Evolutionary conservation across 2,888 invertebrate species (phyloP).

Genomic region (Camponotus fellah): DNA sequence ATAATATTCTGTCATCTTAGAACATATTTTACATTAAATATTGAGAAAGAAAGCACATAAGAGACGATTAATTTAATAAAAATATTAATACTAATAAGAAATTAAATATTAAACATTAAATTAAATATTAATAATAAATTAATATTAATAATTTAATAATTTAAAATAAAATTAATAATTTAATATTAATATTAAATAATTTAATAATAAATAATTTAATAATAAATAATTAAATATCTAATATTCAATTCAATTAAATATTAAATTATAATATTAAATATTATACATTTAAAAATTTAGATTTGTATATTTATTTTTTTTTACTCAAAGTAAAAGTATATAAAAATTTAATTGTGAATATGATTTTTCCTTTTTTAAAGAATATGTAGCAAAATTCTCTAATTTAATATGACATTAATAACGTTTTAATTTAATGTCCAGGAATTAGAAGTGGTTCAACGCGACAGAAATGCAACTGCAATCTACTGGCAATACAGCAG

Average conservation of each 20-base stretch:
- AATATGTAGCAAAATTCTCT: neutral
- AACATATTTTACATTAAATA: neutral
- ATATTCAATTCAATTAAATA: too few relatives aligned
- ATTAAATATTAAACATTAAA: neutral
- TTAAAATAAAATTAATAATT: too few relatives aligned
- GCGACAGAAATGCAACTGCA: neutral
- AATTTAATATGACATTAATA: neutral
- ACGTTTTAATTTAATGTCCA: neutral
- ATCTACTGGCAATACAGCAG: neutral
- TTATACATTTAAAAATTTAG: neutral
- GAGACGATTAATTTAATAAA: neutral
- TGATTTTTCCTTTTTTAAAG: neutral
- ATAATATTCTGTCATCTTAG: too few relatives aligned
- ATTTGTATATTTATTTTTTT: neutral
- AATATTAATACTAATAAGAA: neutral
- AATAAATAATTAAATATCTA: too few relatives aligned
- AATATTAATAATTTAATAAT: too few relatives aligned
- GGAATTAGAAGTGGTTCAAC: neutral
- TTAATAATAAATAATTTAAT: too few relatives aligned
- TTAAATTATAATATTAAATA: too few relatives aligned
- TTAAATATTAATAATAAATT: too few relatives aligned
- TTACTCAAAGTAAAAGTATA: neutral
- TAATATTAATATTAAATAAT: too few relatives aligned
- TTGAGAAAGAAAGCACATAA: neutral
- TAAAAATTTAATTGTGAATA: neutral